Conservation (phyloP, 2,888 invertebrate species). For the Lumbricus terrestris region DNA sequence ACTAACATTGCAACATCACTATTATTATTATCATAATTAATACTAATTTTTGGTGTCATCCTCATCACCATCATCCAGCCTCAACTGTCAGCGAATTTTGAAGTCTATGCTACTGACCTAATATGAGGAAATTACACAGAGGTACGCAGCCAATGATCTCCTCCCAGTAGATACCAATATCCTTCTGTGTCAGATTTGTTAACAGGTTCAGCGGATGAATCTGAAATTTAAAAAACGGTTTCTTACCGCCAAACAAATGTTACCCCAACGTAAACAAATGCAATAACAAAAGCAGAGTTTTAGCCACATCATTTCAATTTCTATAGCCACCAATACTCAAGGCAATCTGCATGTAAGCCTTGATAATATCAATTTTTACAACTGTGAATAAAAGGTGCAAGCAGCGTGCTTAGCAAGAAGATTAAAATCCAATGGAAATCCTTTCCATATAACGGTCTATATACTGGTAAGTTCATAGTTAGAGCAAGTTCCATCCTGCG, state of each 20-base stretch:
- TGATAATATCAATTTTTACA: too few species aligned
- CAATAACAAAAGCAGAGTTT: background rate
- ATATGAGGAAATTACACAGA: conserved; percentile 42
- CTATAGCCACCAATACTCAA: background rate
- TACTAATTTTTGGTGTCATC: too few species aligned
- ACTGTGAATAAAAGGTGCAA: too few species aligned
- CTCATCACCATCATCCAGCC: background rate
- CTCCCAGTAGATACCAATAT: conserved; percentile 41
- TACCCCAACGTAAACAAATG: background rate
- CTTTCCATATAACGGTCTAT: too few species aligned
- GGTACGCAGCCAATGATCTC: conserved; percentile 42
- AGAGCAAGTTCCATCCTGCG: too few species aligned
- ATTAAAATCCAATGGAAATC: too few species aligned
- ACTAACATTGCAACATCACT: too few species aligned
- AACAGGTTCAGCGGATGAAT: conserved; percentile 27
- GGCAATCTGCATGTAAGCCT: background rate
- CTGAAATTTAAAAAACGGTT: conserved; percentile 20
- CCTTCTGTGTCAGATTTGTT: conserved; percentile 30
- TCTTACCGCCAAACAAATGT: background rate
- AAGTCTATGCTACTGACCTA: conserved; percentile 41
- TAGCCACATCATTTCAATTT: background rate
- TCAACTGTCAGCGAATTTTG: too few species aligned
- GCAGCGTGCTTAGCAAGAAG: too few species aligned
- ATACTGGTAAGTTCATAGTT: too few species aligned
- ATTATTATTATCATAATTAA: too few species aligned